Evolutionary conservation across 2,113 vertebrate genomes (phyloP).

Genomic region (Parotia lawesii): DNA sequence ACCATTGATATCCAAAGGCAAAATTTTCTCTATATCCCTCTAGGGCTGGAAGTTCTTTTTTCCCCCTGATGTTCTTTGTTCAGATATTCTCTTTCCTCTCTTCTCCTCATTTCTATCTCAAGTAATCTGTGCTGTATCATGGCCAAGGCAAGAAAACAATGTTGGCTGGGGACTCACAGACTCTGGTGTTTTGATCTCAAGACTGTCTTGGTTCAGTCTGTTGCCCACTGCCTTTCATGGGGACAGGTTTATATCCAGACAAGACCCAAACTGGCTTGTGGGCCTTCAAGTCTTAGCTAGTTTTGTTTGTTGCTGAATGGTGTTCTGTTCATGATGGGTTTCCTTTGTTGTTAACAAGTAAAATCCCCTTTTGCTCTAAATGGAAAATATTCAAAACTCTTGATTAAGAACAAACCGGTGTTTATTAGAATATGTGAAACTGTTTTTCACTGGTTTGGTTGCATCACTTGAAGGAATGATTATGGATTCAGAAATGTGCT

Average conservation of each 20-base stretch:
- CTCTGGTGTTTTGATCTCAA: neutral
- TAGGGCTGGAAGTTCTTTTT: neutral
- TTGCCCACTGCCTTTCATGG: neutral
- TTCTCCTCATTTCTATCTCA: neutral
- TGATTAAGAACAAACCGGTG: neutral
- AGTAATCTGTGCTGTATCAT: neutral
- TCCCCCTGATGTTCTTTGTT: fast-evolving
- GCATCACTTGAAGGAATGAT: neutral
- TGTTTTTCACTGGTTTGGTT: neutral
- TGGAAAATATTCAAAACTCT: neutral
- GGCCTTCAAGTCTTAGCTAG: neutral
- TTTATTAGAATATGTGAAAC: neutral
- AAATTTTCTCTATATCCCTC: neutral
- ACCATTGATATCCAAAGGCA: neutral
- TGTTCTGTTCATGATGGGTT: neutral
- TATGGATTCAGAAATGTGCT: neutral
- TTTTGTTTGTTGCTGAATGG: neutral
- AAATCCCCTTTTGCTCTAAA: neutral
- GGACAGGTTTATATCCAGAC: neutral
- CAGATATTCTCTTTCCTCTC: neutral
- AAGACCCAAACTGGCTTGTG: neutral
- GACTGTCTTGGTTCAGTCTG: neutral
- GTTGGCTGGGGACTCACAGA: neutral
- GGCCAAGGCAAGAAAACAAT: neutral
- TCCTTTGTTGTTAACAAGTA: neutral